A percentile compares a stretch with the other conserved stretches of the same genome.
Evolutionary conservation across 2,797 vertebrate genomes (phyloP).

Genomic region (Pelobates cultripes): DNA sequence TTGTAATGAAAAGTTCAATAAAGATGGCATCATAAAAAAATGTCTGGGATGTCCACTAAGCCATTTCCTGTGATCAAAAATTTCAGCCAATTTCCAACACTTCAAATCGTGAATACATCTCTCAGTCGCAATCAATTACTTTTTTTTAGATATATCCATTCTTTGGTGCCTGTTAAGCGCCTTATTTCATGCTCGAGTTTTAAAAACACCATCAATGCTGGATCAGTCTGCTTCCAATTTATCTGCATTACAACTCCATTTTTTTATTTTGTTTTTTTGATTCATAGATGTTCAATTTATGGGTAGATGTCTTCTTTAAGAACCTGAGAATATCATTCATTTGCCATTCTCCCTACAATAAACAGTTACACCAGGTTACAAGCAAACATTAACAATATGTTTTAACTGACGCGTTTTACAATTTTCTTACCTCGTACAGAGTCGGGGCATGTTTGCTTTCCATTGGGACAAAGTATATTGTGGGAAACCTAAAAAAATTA

Average conservation of each 20-base stretch:
- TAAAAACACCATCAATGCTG: no score
- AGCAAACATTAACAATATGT: background rate
- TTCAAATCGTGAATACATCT: no score
- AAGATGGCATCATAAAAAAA: no score
- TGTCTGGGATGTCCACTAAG: no score
- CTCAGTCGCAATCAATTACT: no score
- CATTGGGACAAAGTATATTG: constrained; percentile 5
- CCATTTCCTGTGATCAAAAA: no score
- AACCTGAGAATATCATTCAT: background rate
- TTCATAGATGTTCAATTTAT: background rate
- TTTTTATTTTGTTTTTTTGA: background rate
- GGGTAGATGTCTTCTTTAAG: background rate
- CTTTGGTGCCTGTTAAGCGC: no score
- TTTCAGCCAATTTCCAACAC: no score
- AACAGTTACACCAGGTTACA: background rate
- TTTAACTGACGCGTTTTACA: background rate
- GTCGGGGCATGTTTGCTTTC: background rate
- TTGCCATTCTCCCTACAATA: background rate
- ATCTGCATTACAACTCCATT: background rate
- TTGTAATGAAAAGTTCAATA: no score
- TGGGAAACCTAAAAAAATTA: background rate
- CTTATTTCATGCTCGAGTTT: no score
- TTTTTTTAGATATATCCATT: no score
- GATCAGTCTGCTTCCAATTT: no score
- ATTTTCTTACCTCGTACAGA: background rate